phyloP scores from a whole-genome alignment of 2,797 vertebrate genomes.

The Peromyscus nudipes region DNA sequence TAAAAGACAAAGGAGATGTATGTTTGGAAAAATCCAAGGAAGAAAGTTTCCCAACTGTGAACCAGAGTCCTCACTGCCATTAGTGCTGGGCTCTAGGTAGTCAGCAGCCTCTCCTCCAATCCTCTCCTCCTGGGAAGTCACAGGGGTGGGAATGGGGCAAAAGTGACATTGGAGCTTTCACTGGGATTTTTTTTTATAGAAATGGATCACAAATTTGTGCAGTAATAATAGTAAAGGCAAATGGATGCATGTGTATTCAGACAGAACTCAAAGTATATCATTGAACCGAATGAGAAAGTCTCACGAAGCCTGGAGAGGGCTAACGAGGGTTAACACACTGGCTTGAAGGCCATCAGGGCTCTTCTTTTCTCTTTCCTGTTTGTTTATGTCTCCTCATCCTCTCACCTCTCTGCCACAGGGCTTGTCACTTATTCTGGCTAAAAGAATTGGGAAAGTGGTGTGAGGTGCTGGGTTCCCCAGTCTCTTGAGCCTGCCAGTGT shows the following conservation, averaged over 20 bases:
- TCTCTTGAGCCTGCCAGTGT: background rate
- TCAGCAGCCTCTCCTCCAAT: background rate
- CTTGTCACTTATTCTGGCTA: background rate
- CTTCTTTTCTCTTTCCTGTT: background rate
- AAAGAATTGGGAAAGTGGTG: background rate
- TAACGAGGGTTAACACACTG: too few relatives aligned
- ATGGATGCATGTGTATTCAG: background rate
- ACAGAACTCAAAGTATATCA: background rate
- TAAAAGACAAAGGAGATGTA: background rate
- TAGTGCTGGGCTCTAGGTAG: background rate
- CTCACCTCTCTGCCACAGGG: rapidly evolving
- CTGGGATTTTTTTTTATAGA: background rate
- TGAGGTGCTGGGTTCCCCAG: background rate
- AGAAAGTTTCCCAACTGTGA: background rate
- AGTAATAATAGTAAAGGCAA: background rate
- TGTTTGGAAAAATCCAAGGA: background rate
- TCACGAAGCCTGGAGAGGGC: background rate
- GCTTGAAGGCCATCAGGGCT: background rate
- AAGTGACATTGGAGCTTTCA: background rate
- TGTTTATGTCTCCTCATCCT: too few relatives aligned
- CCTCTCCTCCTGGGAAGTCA: background rate
- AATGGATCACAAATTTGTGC: background rate
- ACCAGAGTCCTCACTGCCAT: background rate
- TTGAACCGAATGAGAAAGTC: background rate
- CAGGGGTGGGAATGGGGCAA: background rate